A percentile compares a stretch with the other conserved stretches of the same genome.
Conservation (phyloP, 2,797 vertebrate genomes). For the Echeneis naucrates region DNA sequence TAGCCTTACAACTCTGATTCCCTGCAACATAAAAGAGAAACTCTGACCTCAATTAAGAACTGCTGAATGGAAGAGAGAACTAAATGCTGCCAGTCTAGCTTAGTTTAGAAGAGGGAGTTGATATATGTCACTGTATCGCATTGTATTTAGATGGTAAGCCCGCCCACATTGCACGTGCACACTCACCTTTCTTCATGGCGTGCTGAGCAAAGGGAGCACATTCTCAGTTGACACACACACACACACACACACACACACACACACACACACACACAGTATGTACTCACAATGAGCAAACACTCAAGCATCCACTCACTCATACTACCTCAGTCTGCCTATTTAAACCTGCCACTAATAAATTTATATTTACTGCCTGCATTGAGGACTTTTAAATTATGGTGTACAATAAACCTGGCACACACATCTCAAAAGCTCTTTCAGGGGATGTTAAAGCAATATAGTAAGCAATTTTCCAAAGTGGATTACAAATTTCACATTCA, state of each 20-base stretch:
- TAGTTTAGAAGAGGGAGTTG: slow-evolving; percentile 89
- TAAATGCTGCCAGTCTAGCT: slow-evolving; percentile 88
- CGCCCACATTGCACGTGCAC: slow-evolving; percentile 1
- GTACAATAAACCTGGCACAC: slow-evolving; percentile 87
- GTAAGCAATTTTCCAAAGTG: slow-evolving; percentile 90
- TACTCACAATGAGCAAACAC: slow-evolving; percentile 64
- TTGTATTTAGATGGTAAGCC: slow-evolving; percentile 62
- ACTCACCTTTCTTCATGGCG: slow-evolving; percentile 44
- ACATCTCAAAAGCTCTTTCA: slow-evolving; percentile 86
- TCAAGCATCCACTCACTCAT: slow-evolving; percentile 81
- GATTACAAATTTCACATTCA: slow-evolving; percentile 89
- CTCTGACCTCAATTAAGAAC: slow-evolving; percentile 90
- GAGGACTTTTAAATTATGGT: slow-evolving; percentile 95
- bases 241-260: slow-evolving; percentile 6
- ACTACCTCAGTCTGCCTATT: slow-evolving; percentile 86
- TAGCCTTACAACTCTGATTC: slow-evolving; percentile 90
- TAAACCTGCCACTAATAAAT: slow-evolving; percentile 86
- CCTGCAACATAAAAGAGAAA: slow-evolving; percentile 89
- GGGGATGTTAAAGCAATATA: slow-evolving; percentile 87
- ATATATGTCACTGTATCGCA: slow-evolving; percentile 85
- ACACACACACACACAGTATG: slow-evolving; percentile 40
- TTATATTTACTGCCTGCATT: slow-evolving; percentile 90
- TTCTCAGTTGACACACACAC: slow-evolving; percentile 76
- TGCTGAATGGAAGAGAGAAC: slow-evolving; percentile 90
- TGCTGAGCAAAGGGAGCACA: slow-evolving; percentile 82